phyloP scores from a whole-genome alignment of 2,113 vertebrate species.

The Actenoides hombroni region DNA sequence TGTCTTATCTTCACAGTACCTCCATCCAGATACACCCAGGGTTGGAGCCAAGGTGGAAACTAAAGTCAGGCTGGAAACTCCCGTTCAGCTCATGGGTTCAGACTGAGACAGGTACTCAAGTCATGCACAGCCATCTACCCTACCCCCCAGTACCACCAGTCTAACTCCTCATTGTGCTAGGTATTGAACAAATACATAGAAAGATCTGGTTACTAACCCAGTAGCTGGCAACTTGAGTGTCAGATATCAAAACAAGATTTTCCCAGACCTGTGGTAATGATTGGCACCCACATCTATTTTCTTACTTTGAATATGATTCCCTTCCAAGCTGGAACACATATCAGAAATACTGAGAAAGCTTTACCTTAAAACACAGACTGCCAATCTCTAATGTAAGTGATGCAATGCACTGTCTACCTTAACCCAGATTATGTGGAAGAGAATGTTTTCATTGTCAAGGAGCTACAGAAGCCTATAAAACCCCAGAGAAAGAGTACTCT shows the following conservation, averaged over 20 bases:
- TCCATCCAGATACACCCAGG: neutral
- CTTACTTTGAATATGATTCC: neutral
- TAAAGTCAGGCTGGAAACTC: neutral
- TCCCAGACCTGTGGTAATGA: neutral
- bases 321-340: neutral
- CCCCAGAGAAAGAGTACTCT: neutral
- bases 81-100: neutral
- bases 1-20: neutral
- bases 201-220: neutral
- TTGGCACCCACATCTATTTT: neutral
- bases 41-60: neutral
- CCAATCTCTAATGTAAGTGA: neutral
- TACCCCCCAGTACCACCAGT: neutral
- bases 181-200: neutral
- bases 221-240: neutral
- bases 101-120: neutral
- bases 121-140: neutral
- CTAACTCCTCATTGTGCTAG: neutral
- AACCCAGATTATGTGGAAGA: neutral
- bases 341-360: neutral
- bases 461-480: constrained; percentile 19
- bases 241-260: neutral
- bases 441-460: neutral
- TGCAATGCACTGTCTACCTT: neutral
- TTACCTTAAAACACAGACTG: neutral